Evolutionary conservation across 2,888 invertebrate species (phyloP), one percentile per base, ranked within the genome.

Genomic region (Leucoma salicis): DNA sequence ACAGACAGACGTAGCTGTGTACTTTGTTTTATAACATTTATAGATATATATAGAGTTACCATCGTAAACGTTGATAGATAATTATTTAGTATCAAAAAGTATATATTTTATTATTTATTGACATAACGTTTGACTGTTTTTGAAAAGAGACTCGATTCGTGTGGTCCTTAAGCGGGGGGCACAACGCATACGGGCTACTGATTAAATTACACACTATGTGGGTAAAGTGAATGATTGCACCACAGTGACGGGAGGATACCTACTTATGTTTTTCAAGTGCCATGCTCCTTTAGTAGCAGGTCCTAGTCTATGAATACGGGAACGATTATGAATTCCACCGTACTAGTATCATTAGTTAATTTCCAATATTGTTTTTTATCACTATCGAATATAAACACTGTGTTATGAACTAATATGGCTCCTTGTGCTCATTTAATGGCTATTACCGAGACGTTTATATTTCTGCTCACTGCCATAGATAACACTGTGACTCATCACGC

Each of bases 141-240:
- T 33, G 35, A 27, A 14, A 38, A 42, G 33, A 41, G 35, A 27
- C 31, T 32, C 50, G 36, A 54, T 57, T 57, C 53, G 42, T 67
- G 67, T 70, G 71, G 68, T 71, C 70, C 52, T 34, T 53, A 43
- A 51, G 62, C 38, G 54, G 66, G 70, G 75, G 73, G 66, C 63
- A 57, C 57, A 65, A 62, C 70, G 76, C 79, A 84, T 83, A 83
- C 81, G 83, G 83, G 82, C 65, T 54, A 53, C 69, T 80, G 77
- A 83, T 84, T 84, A 68, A 83, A 84, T 80, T 78, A 80, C 66
- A 51, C 55, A 47, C 48, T 52, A 61, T 68, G 65, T 53, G 67
- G 63, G 70, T 69, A 66, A 72, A 68, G 63, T 49, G 44, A 49
- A 51, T 42, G 42, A 49, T 16, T 49, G 48, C n/a, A 38, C 14